Base-by-base conservation (phyloP, 2,888 invertebrate genomes). In the Xylota sylvarum region DNA sequence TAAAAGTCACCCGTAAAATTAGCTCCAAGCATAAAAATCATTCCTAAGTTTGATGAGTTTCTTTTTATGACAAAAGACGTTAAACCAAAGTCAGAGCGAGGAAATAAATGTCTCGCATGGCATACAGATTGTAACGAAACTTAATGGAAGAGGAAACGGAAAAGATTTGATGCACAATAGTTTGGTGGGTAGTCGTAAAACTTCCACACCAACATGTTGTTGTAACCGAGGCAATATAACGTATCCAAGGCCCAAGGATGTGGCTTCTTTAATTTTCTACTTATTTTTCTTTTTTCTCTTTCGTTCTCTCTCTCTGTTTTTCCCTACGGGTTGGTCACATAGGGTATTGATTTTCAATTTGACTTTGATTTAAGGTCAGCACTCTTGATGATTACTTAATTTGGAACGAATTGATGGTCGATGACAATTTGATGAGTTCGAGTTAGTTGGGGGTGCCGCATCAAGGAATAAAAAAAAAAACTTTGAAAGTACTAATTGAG, bases 281-380 rank as follows among this genome's bases (percentile, higher is more conserved):
- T n/a, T n/a, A n/a, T n/a, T n/a, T n/a, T n/a, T n/a, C n/a, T n/a
- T n/a, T n/a, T n/a, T n/a, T n/a, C n/a, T n/a, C n/a, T n/a, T 9
- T 46, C 14, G 19, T 10, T 27, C 30, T 35, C 52, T 10, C 46
- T 43, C 4, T 14, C 32, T 6, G n/a, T 30, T 12, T n/a, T 19
- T 62, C 27, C 14, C 14, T 10, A 19, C n/a, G 23, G 65, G 27
- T n/a, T 12, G 10, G 7, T 70, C 37, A 52, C 55, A 35, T 37
- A 35, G 1, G 12, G 19, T 69, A 84, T 84, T 62, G 84, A 84
- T 84, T 84, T 74, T 69, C 80, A 48, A 74, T 73, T 84, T 37
- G 80, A 73, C 67, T 80, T 74, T 74, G 74, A 72, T 84, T 79
- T 80, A 35, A 48, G 84, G 84, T 69, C 79, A 80, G 79, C 73